Evolutionary conservation across 2,888 invertebrate species (phyloP).

Genomic region (Ophion costatus): DNA sequence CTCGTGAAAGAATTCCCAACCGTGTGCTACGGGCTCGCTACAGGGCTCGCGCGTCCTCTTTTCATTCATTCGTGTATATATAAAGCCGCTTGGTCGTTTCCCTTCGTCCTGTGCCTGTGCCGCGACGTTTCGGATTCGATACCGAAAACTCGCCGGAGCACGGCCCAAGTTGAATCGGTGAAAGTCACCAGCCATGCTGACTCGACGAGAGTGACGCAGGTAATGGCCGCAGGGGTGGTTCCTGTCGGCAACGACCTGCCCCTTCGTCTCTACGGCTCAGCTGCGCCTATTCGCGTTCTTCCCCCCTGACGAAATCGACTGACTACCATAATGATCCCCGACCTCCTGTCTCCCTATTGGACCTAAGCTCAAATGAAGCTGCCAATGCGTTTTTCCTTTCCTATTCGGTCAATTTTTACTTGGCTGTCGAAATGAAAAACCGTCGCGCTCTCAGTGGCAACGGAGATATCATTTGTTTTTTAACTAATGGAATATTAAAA

Average conservation of each 20-base stretch:
- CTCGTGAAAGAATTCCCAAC: conserved; percentile 41
- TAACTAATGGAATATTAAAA: too few relatives aligned
- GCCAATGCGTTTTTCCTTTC: neutral
- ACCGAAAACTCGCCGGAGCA: conserved; percentile 25
- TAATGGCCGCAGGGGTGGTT: conserved; percentile 82
- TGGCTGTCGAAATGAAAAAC: neutral
- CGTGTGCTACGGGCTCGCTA: conserved; percentile 8
- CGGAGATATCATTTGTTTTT: neutral
- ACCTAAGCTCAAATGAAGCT: neutral
- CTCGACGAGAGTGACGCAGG: conserved; percentile 68
- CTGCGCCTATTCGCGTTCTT: conserved; percentile 36
- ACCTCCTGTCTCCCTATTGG: conserved; percentile 18
- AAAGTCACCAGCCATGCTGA: conserved; percentile 77
- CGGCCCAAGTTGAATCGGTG: conserved; percentile 38
- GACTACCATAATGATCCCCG: conserved; percentile 70
- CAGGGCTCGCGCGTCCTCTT: conserved; percentile 70
- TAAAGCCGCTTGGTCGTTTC: conserved; percentile 15
- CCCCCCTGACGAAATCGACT: conserved; percentile 60
- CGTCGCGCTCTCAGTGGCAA: neutral
- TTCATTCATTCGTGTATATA: conserved; percentile 67
- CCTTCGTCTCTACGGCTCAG: conserved; percentile 66
- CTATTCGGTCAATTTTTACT: neutral
- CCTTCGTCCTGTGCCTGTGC: neutral
- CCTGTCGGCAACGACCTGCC: conserved; percentile 79
- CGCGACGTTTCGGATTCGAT: conserved; percentile 54